Evolutionary conservation across 2,113 vertebrate species (phyloP).

Genomic region (Syrrhaptes paradoxus): DNA sequence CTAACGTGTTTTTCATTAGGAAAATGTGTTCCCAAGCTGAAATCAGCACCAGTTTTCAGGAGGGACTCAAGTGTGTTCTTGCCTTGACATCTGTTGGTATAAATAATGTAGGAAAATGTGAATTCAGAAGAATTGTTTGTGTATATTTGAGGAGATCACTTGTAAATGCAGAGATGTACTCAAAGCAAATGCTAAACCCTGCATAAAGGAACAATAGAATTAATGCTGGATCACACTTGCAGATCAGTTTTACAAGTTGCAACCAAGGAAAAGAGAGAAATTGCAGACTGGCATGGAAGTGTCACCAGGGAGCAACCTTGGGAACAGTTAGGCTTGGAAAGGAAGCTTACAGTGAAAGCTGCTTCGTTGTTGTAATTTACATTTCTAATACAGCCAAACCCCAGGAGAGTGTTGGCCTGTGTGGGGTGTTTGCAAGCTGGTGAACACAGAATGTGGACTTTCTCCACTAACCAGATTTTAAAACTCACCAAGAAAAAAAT

Average conservation of each 20-base stretch:
- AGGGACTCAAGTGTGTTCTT: neutral
- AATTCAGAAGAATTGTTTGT: neutral
- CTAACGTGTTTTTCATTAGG: neutral
- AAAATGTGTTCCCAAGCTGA: neutral
- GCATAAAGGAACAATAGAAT: neutral
- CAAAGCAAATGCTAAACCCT: neutral
- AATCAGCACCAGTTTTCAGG: neutral
- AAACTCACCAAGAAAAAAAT: neutral
- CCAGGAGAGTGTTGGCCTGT: neutral
- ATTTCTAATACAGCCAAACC: neutral
- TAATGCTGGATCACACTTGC: neutral
- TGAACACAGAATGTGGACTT: neutral
- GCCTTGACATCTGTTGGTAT: neutral
- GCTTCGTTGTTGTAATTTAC: conserved; percentile 1
- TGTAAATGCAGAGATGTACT: neutral
- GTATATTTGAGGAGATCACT: neutral
- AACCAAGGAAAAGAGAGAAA: neutral
- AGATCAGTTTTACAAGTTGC: neutral
- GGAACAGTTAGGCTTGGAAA: neutral
- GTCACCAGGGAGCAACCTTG: neutral
- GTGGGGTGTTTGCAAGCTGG: neutral
- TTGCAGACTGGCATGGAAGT: neutral
- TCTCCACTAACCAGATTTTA: neutral
- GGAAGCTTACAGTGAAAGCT: neutral
- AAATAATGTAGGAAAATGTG: neutral